Conservation (phyloP, 2,888 invertebrate species). For the Apamea monoglypha region DNA sequence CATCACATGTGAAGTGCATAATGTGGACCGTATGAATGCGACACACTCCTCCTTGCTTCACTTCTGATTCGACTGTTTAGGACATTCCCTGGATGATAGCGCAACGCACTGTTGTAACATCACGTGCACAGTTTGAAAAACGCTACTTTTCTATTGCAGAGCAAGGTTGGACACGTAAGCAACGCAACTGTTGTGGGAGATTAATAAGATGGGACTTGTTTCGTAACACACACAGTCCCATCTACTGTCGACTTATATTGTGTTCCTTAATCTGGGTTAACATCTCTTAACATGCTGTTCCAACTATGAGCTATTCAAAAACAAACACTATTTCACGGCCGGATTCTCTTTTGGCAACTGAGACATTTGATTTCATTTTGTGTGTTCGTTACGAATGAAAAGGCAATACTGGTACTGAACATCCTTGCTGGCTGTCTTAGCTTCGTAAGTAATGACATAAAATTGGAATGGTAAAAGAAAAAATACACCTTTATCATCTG, state of each 20-base stretch:
- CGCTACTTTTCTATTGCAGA: slow-evolving; percentile 59
- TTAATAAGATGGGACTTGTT: slow-evolving; percentile 34
- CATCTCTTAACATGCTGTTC: slow-evolving; percentile 4
- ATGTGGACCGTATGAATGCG: slow-evolving; percentile 71
- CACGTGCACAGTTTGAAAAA: slow-evolving; percentile 68
- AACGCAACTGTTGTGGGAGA: slow-evolving; percentile 33
- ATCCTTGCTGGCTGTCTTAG: neutral
- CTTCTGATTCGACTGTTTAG: slow-evolving; percentile 66
- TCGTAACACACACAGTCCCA: slow-evolving; percentile 4
- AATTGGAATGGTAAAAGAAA: neutral
- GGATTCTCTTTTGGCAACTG: neutral
- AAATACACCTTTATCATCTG: neutral
- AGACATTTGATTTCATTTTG: slow-evolving; percentile 1
- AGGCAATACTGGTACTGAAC: neutral
- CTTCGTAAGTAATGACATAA: neutral
- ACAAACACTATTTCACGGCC: neutral
- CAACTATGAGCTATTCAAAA: slow-evolving; percentile 18
- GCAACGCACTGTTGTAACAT: slow-evolving; percentile 63
- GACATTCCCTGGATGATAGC: slow-evolving; percentile 67
- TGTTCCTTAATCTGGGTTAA: neutral
- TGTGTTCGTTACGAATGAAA: neutral
- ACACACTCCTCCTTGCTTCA: slow-evolving; percentile 71
- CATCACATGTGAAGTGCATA: slow-evolving; percentile 52
- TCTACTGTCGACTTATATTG: neutral
- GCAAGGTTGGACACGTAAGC: slow-evolving; percentile 56